phyloP scores from a whole-genome alignment of 2,797 vertebrate species.

The Heterohyrax brucei region DNA sequence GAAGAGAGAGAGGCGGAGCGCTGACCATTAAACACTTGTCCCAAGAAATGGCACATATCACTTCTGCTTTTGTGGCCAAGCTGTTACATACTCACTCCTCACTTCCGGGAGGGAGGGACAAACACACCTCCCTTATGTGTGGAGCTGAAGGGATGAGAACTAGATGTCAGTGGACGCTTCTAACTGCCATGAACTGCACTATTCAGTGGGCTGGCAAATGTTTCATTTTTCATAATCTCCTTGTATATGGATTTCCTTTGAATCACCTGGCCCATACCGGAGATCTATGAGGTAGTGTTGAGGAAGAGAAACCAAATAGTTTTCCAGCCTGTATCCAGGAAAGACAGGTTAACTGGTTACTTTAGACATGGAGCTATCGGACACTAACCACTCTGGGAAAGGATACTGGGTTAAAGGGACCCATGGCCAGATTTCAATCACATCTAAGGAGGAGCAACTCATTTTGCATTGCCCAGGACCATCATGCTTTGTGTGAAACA shows the following conservation, averaged over 20 bases:
- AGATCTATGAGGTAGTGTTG: neutral
- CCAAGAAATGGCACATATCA: neutral
- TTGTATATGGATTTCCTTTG: neutral
- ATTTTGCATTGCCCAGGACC: conserved; percentile 8
- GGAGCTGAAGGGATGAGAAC: neutral
- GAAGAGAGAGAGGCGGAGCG: neutral
- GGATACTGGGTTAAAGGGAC: neutral
- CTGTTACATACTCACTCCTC: neutral
- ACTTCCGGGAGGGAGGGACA: neutral
- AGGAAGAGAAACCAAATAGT: neutral
- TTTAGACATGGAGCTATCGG: neutral
- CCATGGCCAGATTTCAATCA: neutral
- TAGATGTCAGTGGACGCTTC: neutral
- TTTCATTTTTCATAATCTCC: neutral
- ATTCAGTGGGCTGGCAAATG: neutral
- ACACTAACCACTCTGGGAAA: neutral
- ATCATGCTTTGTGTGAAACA: conserved; percentile 53
- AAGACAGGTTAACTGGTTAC: conserved; percentile 1
- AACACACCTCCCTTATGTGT: neutral
- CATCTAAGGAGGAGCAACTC: conserved; percentile 32
- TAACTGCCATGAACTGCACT: neutral
- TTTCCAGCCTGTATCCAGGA: neutral
- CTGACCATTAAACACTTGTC: neutral
- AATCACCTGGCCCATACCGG: neutral
- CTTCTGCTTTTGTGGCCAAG: neutral